phyloP scores from a whole-genome alignment of 2,113 vertebrate species.

The Chelonoidis abingdonii region DNA sequence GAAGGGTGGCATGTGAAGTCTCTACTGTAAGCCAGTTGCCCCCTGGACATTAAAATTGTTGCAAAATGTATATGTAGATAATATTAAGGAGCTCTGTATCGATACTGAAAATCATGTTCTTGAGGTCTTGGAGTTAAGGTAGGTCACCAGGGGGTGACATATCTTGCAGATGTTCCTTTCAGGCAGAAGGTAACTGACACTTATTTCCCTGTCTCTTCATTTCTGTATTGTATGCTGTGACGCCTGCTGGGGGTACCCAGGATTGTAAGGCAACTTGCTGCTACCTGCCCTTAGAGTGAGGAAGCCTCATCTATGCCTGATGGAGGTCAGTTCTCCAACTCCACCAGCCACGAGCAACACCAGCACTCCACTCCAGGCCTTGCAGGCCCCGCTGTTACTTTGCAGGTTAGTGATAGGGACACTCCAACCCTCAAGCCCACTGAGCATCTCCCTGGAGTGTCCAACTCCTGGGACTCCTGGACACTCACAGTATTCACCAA shows the following conservation, averaged over 20 bases:
- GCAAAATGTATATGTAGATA: background rate
- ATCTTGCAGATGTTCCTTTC: background rate
- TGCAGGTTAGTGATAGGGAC: background rate
- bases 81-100: background rate
- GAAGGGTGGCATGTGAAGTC: background rate
- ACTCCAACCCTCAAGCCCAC: background rate
- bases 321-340: background rate
- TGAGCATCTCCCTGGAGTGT: background rate
- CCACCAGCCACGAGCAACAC: no score
- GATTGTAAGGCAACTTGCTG: background rate
- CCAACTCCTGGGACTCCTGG: background rate
- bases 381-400: background rate
- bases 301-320: background rate
- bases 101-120: background rate
- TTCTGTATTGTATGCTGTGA: background rate
- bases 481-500: background rate
- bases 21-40: background rate
- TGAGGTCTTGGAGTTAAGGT: background rate
- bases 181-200: background rate
- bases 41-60: background rate
- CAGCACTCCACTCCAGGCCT: no score
- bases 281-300: background rate
- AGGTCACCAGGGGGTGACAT: background rate
- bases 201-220: background rate
- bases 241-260: background rate